These are phyloP conservation scores for Reticulitermes speratus DNA, from an alignment of 1,140 invertebrate genomes.

Conservation along the genomic window DNA sequence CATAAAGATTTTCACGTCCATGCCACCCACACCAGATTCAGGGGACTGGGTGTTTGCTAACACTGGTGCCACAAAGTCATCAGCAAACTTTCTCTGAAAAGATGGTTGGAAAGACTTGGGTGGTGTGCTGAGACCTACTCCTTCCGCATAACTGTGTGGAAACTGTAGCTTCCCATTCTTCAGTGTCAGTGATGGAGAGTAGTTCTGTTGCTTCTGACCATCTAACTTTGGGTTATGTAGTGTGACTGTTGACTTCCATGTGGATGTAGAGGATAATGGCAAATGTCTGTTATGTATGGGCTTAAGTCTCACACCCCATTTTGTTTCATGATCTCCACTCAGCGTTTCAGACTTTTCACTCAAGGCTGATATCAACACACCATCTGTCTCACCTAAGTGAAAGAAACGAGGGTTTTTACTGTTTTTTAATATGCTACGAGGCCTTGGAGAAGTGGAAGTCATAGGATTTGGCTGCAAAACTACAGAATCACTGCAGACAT, in stretches of 20 bases:
- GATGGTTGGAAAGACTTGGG: conserved; percentile 43
- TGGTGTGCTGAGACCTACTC: conserved; percentile 46
- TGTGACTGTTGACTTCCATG: conserved; percentile 49
- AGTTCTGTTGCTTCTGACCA: conserved; percentile 20
- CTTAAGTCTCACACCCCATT: conserved; percentile 51
- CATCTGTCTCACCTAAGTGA: conserved; percentile 61
- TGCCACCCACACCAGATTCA: neutral
- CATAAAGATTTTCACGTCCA: neutral
- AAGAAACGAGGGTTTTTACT: conserved; percentile 69
- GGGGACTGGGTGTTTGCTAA: neutral
- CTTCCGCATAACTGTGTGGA: conserved; percentile 33
- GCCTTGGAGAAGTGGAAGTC: conserved; percentile 43
- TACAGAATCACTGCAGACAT: neutral
- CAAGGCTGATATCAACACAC: conserved; percentile 35
- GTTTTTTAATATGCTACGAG: conserved; percentile 69
- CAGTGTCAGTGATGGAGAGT: neutral
- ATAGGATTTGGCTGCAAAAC: conserved; percentile 37
- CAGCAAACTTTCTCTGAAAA: conserved; percentile 22
- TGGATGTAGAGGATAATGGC: conserved; percentile 29
- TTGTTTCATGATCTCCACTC: neutral
- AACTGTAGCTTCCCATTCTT: neutral
- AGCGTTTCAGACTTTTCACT: neutral
- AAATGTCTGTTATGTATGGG: conserved; percentile 39
- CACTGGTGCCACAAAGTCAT: conserved; percentile 11
- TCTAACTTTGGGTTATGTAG: conserved; percentile 42